Percentiles rank a stretch among this genome's conserved stretches.
phyloP scores from a whole-genome alignment of 2,113 vertebrate species.

The Stomatorhinus ivindoensis region DNA sequence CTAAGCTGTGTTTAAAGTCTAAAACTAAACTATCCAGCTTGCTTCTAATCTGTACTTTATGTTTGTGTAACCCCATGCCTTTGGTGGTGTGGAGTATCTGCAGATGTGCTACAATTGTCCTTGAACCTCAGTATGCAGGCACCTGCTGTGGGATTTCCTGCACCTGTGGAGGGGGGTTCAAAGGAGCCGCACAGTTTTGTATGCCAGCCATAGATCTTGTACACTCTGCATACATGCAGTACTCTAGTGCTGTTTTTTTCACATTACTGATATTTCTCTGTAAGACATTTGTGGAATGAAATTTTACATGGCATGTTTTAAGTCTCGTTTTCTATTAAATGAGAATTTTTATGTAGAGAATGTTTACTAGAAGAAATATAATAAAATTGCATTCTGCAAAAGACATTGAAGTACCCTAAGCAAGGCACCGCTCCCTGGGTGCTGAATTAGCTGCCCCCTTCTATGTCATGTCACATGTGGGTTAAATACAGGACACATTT shows the following conservation, averaged over 20 bases:
- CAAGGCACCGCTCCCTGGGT: no score
- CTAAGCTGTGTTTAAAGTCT: background rate
- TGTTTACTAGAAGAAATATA: background rate
- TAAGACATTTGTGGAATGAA: background rate
- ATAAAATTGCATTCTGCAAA: background rate
- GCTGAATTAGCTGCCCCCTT: no score
- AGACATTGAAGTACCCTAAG: background rate
- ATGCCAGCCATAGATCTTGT: slow-evolving; percentile 30
- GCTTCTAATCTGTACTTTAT: background rate
- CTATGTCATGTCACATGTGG: no score
- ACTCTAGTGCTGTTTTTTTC: background rate
- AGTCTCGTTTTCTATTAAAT: background rate
- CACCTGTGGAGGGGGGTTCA: slow-evolving; percentile 65
- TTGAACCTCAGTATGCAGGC: slow-evolving; percentile 37
- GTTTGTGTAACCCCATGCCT: background rate
- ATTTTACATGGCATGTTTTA: background rate
- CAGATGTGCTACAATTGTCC: slow-evolving; percentile 47
- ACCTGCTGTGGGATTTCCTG: slow-evolving; percentile 59
- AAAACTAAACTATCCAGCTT: background rate
- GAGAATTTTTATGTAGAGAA: background rate
- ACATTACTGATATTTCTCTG: background rate
- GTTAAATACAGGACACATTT: no score
- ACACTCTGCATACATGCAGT: slow-evolving; percentile 37
- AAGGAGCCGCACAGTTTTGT: slow-evolving; percentile 35
- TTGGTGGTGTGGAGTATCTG: background rate